phyloP scores from a whole-genome alignment of 2,888 invertebrate species.

The Rhorus exstirpatorius region DNA sequence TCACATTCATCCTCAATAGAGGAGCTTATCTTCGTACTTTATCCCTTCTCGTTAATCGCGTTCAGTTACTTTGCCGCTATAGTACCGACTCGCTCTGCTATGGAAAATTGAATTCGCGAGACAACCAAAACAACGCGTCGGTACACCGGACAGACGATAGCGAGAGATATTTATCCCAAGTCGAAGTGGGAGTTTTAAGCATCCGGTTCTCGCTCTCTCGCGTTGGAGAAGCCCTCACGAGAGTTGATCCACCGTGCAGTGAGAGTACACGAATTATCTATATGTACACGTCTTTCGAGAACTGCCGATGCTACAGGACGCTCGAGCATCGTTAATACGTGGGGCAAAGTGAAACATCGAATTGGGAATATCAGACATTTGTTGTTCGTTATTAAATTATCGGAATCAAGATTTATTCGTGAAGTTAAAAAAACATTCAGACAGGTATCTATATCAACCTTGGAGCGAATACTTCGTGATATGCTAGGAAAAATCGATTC shows the following conservation, averaged over 20 bases:
- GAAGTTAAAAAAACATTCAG: slow-evolving; percentile 17
- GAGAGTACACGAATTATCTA: slow-evolving; percentile 39
- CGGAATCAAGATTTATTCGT: slow-evolving; percentile 8
- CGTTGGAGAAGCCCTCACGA: not conserved
- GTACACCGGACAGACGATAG: slow-evolving; percentile 63
- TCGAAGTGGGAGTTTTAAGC: slow-evolving; percentile 68
- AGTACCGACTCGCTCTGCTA: slow-evolving; percentile 29
- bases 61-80: slow-evolving; percentile 35
- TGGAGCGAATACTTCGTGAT: not conserved
- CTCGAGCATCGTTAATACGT: not conserved
- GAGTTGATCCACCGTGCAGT: not conserved
- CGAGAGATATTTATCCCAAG: slow-evolving; percentile 65
- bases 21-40: no score
- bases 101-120: slow-evolving; percentile 68
- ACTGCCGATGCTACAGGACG: slow-evolving; percentile 27
- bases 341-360: slow-evolving; percentile 20
- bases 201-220: slow-evolving; percentile 62
- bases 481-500: not conserved
- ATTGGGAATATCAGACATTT: not conserved
- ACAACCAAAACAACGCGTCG: slow-evolving; percentile 29
- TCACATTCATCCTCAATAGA: no score
- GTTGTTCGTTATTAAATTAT: slow-evolving; percentile 14
- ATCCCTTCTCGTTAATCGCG: no score
- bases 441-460: not conserved
- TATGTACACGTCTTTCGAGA: slow-evolving; percentile 17